Evolutionary conservation across 2,113 vertebrate genomes (phyloP), one percentile per base, ranked within the genome.

Genomic region (Megalops atlanticus): DNA sequence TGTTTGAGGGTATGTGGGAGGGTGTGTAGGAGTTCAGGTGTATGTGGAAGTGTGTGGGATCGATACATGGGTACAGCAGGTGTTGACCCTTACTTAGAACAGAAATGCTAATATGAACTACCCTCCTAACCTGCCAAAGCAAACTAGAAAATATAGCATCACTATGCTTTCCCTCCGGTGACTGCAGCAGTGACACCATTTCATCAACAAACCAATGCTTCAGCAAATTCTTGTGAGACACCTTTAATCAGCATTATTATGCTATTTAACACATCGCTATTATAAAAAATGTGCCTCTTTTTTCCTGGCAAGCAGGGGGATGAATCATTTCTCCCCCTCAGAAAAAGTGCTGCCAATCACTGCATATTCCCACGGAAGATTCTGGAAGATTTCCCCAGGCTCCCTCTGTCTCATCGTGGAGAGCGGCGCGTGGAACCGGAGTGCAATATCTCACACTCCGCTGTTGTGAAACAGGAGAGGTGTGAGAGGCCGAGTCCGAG

Each of bases 401-500:
- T 27, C 58, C n/a, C n/a, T 31, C 4, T 10, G n/a, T 64, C 58
- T 64, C 58, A n/a, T 10, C 10, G 58, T 27, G 58, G n/a, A 31
- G n/a, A 27, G 27, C 58, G 2, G 58, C n/a, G 58, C 58, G 49
- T 54, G 49, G 49, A 21, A 21, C n/a, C n/a, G 58, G 24, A 11
- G 58, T n/a, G 58, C 58, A 31, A 64, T 64, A 64, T 64, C 58
- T 64, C 58, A 64, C 58, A 31, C n/a, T 1, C 58, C n/a, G 58
- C 31, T 64, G 58, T 64, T 31, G 58, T 64, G 58, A 64, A 64
- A 64, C 58, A 15, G 58, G n/a, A 64, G 58, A 64, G 58, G 58
- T 31, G 10, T 24, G n/a, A 64, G 45, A 83, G 78, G 76, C 52
- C 54, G 71, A 84, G 83, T 85, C 84, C 80, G 85, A 64, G 77